Base-by-base conservation (phyloP, 35 echinoderm and acorn worm genomes). In the Heliocidaris tuberculata region DNA sequence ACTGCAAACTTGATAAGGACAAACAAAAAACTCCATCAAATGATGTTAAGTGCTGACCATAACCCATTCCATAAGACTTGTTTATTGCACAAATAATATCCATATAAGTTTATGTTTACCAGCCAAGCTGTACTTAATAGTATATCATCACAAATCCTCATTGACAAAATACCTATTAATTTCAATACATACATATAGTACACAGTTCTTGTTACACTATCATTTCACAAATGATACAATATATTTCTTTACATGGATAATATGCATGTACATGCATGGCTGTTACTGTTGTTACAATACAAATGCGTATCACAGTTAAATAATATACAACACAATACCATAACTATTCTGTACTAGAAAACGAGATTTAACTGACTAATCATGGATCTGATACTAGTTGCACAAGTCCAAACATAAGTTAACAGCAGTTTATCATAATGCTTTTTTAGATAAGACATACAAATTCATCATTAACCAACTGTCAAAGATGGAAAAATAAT, bases 71-170 rank as follows among this genome's bases (percentile, higher is more conserved):
- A 49, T 24, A 17, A 93, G 32, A 42, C 32, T 93, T 13, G 31
- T 61, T 93, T 93, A 56, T 93, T 61, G 48, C 48, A 93, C 48
- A 61, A 50, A 56, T 93, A 56, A 61, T 93, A 93, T 61, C 48
- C 17, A 61, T n/a, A 50, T 56, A 56, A 32, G 50, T 93, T 50
- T 59, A 93, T 93, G 32, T 47, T 27, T 11, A 31, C 31, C 59
- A 50, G 92, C 48, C 32, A 90, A 42, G 32, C 48, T 90, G 32
- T 90, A 24, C 48, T 19, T 16, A 90, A 30, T 50, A 15, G 13
- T 90, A 50, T 90, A 90, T 50, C 48, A 90, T 42, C 88, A 42
- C 32, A 48, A 21, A 50, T 90, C 48, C 48, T 19, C 13, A 19
- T 48, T 48, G 88, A 17, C 88, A 90, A 48, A 42, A 50, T 90